These are phyloP conservation scores for Xenus cinereus DNA, from an alignment of 2,113 vertebrate genomes.

Conservation along the genomic window DNA sequence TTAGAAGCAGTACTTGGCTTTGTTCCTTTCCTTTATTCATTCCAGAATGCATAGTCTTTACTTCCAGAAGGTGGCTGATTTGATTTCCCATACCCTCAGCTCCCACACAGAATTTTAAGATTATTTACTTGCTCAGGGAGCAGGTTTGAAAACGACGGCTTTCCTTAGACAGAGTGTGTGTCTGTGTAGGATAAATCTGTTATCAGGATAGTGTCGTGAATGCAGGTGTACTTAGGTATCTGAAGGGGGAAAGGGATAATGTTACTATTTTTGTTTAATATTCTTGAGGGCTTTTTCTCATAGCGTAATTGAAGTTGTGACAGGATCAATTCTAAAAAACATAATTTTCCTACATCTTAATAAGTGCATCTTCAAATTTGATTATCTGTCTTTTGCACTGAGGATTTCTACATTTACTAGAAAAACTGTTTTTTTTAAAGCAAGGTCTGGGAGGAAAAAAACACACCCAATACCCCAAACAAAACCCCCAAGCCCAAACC, in stretches of 20 bases:
- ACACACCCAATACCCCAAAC: too few species aligned
- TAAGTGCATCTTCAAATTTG: not conserved
- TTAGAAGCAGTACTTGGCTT: not conserved
- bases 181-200: not conserved
- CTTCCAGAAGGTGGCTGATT: not conserved
- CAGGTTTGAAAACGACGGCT: not conserved
- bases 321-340: fast-evolving
- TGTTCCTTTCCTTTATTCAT: not conserved
- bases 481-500: not conserved
- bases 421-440: not conserved
- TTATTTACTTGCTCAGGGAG: not conserved
- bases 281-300: not conserved
- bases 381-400: not conserved
- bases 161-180: not conserved
- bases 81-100: not conserved
- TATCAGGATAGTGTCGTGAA: not conserved
- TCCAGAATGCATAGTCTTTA: not conserved
- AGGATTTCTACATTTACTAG: not conserved
- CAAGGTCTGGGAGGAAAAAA: too few species aligned
- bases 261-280: not conserved
- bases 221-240: not conserved
- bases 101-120: not conserved
- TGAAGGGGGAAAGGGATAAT: not conserved
- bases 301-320: not conserved
- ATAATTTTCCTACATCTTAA: not conserved